Percentiles rank a stretch among this genome's conserved stretches.
These are phyloP conservation scores for Maccullochella peelii DNA, from an alignment of 2,113 vertebrate species.

Conservation along the genomic window DNA sequence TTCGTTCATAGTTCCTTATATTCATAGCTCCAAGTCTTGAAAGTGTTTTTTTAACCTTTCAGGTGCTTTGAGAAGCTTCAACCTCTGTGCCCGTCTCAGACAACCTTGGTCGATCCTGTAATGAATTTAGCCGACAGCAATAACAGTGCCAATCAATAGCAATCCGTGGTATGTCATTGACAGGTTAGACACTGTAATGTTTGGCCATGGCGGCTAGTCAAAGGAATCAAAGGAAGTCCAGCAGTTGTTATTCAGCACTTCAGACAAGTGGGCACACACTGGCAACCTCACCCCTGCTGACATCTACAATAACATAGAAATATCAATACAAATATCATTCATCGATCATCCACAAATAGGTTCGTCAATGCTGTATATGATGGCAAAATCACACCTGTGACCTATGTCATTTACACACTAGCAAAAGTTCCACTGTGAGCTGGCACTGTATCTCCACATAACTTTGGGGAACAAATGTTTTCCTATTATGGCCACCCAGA, in stretches of 20 bases:
- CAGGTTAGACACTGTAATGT: constrained; percentile 80
- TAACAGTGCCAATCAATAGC: constrained; percentile 80
- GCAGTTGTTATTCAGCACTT: constrained; percentile 74
- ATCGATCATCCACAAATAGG: constrained; percentile 58
- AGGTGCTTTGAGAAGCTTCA: constrained; percentile 72
- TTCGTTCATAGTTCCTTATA: constrained; percentile 38
- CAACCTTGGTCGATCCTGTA: constrained; percentile 78
- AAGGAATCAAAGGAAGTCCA: constrained; percentile 73
- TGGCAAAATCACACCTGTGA: constrained; percentile 38
- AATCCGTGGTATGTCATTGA: constrained; percentile 79
- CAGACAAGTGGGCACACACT: constrained; percentile 64
- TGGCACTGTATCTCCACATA: not conserved
- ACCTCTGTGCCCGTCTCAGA: constrained; percentile 63
- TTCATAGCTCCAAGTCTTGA: constrained; percentile 54
- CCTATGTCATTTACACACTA: constrained; percentile 34
- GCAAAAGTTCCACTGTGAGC: constrained; percentile 2
- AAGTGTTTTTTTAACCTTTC: constrained; percentile 70
- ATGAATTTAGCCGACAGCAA: constrained; percentile 81
- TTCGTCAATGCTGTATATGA: constrained; percentile 43
- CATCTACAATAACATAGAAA: constrained; percentile 54
- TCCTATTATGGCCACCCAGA: not conserved
- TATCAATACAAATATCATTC: constrained; percentile 61
- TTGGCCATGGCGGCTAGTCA: constrained; percentile 73
- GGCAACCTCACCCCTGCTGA: constrained; percentile 56
- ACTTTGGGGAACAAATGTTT: not conserved